A percentile compares a stretch with the other conserved stretches of the same genome.
These are phyloP conservation scores for Ophraella communa DNA, from an alignment of 2,888 invertebrate species.

Conservation along the genomic window DNA sequence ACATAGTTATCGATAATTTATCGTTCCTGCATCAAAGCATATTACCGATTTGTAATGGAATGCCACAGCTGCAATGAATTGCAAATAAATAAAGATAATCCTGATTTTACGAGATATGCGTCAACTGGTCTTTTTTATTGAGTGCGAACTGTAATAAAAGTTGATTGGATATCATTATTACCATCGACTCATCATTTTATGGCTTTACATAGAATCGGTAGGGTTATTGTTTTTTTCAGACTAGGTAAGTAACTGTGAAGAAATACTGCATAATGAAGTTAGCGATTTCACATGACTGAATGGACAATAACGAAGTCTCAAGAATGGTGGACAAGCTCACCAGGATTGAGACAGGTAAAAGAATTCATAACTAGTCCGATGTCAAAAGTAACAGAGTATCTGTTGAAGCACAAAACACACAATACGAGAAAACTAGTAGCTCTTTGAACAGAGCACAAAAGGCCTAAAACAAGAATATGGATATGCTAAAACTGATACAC, in stretches of 20 bases:
- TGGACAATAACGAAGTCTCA: neutral
- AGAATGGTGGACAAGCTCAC: too few relatives aligned
- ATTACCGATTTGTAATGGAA: neutral
- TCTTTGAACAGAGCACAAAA: too few relatives aligned
- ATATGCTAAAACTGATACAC: too few relatives aligned
- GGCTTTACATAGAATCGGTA: conserved; percentile 2
- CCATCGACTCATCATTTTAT: neutral
- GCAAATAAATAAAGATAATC: conserved; percentile 22
- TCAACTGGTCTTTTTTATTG: conserved; percentile 20
- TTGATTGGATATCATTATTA: conserved; percentile 24
- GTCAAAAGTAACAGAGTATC: too few relatives aligned
- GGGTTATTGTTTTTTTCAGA: conserved; percentile 1
- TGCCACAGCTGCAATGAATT: conserved; percentile 5
- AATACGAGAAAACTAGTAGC: too few relatives aligned
- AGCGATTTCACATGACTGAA: neutral
- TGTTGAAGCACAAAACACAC: too few relatives aligned
- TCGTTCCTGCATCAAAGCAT: neutral
- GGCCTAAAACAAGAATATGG: too few relatives aligned
- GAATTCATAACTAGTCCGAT: too few relatives aligned
- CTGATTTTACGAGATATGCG: conserved; percentile 11
- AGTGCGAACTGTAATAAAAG: conserved; percentile 20
- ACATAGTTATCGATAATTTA: too few relatives aligned
- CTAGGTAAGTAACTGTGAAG: neutral
- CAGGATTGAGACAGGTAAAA: too few relatives aligned
- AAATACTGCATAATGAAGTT: neutral